These are phyloP conservation scores for Ceuthmochares aereus DNA, from an alignment of 2,113 vertebrate species.

Conservation along the genomic window DNA sequence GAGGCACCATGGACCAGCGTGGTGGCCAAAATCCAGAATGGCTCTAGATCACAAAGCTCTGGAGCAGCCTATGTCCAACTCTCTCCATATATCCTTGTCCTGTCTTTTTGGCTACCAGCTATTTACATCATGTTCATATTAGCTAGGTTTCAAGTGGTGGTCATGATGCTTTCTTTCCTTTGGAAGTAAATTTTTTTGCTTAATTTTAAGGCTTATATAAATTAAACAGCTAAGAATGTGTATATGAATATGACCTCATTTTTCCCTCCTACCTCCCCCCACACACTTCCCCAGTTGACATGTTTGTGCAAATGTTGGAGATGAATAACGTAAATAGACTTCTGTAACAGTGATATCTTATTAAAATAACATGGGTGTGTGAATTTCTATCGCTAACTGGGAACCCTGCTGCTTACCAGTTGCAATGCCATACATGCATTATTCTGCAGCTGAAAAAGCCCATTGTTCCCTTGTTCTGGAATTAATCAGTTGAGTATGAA, in stretches of 20 bases:
- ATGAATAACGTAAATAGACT: constrained; percentile 71
- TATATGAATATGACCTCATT: constrained; percentile 64
- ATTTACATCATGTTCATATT: background rate
- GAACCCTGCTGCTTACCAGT: constrained; percentile 66
- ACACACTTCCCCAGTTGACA: constrained; percentile 69
- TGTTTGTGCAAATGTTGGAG: constrained; percentile 70
- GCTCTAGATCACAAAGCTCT: background rate
- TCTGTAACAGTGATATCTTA: constrained; percentile 63
- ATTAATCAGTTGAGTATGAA: constrained; percentile 64
- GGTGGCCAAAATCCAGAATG: background rate
- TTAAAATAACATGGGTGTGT: constrained; percentile 72
- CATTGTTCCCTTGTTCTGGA: constrained; percentile 66
- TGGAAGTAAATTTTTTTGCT: background rate
- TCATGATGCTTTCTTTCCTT: background rate
- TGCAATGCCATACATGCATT: constrained; percentile 54
- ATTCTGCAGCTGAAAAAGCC: constrained; percentile 62
- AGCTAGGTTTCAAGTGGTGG: background rate
- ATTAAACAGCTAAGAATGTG: constrained; percentile 62
- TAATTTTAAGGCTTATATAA: constrained; percentile 64
- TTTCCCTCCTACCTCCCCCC: constrained; percentile 69
- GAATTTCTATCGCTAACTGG: constrained; percentile 54
- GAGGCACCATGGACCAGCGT: background rate
- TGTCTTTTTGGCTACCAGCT: background rate
- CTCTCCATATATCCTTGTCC: background rate
- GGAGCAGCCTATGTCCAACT: background rate